Percentiles rank a stretch among this genome's conserved stretches.
phyloP scores from a whole-genome alignment of 2,797 vertebrate species.

The Onychomys torridus region DNA sequence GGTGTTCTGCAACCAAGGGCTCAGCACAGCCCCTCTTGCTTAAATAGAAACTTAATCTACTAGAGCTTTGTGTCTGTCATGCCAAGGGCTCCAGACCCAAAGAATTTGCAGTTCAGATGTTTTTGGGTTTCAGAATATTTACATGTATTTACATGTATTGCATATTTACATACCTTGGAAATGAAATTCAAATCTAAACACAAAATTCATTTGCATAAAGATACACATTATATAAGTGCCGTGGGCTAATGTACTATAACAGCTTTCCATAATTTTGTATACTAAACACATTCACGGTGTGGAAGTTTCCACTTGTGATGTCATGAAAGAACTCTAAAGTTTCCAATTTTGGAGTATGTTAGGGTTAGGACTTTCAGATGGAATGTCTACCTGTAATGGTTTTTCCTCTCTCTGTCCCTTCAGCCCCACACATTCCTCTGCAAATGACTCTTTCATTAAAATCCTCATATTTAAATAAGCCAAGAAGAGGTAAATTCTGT shows the following conservation, averaged over 20 bases:
- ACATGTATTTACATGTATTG: background rate
- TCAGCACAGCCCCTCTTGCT: background rate
- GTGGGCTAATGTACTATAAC: background rate
- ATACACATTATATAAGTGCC: background rate
- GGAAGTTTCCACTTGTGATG: background rate
- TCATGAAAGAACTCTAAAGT: background rate
- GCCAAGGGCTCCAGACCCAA: background rate
- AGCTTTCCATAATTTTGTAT: background rate
- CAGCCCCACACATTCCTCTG: background rate
- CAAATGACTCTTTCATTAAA: background rate
- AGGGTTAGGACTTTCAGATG: background rate
- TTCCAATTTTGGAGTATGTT: background rate
- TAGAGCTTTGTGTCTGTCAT: background rate
- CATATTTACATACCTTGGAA: background rate
- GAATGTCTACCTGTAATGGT: background rate
- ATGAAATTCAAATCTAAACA: background rate
- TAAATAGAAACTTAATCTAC: background rate
- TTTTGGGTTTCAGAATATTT: background rate
- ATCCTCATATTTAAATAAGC: slow-evolving; percentile 23
- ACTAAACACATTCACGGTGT: background rate
- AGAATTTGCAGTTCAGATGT: background rate
- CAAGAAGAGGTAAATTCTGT: background rate
- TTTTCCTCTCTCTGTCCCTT: background rate
- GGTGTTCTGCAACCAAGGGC: background rate
- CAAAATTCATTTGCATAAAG: background rate